Percentiles rank a stretch among this genome's conserved stretches.
phyloP scores from a whole-genome alignment of 37 sponge, comb jelly and placozoan genomes.

The Agelas oroides region DNA sequence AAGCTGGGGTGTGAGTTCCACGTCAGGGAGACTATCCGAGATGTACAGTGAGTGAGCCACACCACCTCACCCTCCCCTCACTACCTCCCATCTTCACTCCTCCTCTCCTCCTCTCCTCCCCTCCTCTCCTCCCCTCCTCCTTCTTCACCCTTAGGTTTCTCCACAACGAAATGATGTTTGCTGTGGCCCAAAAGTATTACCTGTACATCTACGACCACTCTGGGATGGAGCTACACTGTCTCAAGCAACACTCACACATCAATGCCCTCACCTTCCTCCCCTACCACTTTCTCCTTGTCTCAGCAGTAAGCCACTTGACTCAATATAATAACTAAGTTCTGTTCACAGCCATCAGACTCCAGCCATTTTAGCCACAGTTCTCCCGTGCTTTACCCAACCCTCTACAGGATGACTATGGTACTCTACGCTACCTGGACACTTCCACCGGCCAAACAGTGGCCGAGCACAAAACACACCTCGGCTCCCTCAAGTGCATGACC shows the following conservation, averaged over 20 bases:
- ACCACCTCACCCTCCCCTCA: too few species aligned
- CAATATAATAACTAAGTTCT: too few species aligned
- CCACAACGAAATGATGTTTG: conserved; percentile 97
- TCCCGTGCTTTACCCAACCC: too few species aligned
- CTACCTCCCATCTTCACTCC: not conserved
- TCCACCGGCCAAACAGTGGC: conserved; percentile 85
- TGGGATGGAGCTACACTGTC: conserved; percentile 94
- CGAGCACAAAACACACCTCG: conserved; percentile 73
- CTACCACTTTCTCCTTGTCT: conserved; percentile 97
- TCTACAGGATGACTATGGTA: conserved; percentile 81
- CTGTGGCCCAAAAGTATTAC: conserved; percentile 97
- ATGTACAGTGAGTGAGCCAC: conserved; percentile 74
- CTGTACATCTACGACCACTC: conserved; percentile 94
- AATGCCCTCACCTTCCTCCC: conserved; percentile 91
- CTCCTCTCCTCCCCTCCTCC: not conserved
- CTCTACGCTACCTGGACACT: conserved; percentile 85
- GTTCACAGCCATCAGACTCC: too few species aligned
- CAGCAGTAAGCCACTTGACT: conserved; percentile 75
- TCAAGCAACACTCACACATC: conserved; percentile 78
- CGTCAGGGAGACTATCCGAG: conserved; percentile 88
- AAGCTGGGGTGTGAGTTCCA: conserved; percentile 94
- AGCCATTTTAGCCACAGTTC: too few species aligned
- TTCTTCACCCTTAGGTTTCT: conserved; percentile 65
- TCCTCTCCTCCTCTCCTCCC: too few species aligned
- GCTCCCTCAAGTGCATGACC: conserved; percentile 71